Conservation (phyloP, 2,888 invertebrate species). For the Lasioglossum pauxillum region DNA sequence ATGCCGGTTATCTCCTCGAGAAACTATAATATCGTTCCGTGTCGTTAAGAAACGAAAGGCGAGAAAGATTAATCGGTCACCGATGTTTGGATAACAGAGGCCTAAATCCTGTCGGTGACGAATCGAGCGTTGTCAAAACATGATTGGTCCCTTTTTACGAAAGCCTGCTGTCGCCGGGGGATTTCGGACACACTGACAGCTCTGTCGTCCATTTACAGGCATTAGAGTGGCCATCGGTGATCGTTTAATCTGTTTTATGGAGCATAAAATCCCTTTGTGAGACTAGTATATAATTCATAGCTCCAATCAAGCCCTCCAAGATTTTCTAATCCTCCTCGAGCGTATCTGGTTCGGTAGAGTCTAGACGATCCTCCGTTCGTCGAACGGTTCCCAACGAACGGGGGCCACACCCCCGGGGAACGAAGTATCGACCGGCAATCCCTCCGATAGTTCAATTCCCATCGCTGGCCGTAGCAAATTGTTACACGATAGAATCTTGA, state of each 20-base stretch:
- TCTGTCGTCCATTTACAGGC: constrained; percentile 46
- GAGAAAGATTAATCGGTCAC: constrained; percentile 35
- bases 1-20: constrained; percentile 15
- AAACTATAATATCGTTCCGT: constrained; percentile 22
- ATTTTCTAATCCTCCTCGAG: neutral
- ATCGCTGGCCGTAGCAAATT: constrained; percentile 43
- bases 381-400: neutral
- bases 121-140: constrained; percentile 71
- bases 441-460: constrained; percentile 29
- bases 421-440: neutral
- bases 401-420: neutral
- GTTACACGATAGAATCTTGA: constrained; percentile 45
- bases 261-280: neutral
- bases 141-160: constrained; percentile 52
- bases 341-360: neutral
- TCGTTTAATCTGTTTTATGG: neutral
- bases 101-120: constrained; percentile 49
- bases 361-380: neutral
- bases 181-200: constrained; percentile 52
- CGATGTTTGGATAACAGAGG: constrained; percentile 50
- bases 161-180: constrained; percentile 47
- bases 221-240: constrained; percentile 1
- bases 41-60: neutral
- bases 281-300: neutral
- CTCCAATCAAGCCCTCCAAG: neutral